Percentiles rank a stretch among this genome's conserved stretches.
Evolutionary conservation across 2,113 vertebrate species (phyloP).

Genomic region (Tupaia chinensis): DNA sequence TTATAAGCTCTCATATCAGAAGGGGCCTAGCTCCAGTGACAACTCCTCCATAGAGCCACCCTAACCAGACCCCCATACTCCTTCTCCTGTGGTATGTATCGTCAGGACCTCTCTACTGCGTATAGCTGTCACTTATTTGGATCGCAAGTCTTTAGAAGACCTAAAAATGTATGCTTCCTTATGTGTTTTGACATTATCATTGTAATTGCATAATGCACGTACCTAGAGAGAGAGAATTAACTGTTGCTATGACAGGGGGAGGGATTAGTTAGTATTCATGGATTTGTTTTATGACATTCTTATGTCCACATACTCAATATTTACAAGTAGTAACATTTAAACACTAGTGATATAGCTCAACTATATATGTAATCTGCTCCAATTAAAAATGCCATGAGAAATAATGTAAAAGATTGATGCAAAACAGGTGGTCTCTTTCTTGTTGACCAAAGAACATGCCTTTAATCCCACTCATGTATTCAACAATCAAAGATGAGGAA

Average conservation of each 20-base stretch:
- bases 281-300: neutral
- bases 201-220: neutral
- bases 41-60: neutral
- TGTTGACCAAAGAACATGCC: neutral
- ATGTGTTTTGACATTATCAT: neutral
- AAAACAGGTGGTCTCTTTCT: neutral
- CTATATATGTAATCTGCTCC: slow-evolving; percentile 1
- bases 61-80: neutral
- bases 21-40: neutral
- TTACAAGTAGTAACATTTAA: slow-evolving; percentile 36
- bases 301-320: neutral
- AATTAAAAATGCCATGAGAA: neutral
- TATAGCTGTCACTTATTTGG: neutral
- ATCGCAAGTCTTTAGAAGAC: neutral
- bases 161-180: slow-evolving; percentile 1
- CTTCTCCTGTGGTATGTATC: neutral
- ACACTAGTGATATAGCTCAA: neutral
- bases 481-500: neutral
- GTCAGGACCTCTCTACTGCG: neutral
- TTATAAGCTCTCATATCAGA: neutral
- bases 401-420: neutral
- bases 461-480: neutral
- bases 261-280: neutral
- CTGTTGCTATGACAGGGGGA: neutral
- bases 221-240: neutral